Percentiles rank a stretch among this genome's conserved stretches.
Conservation (phyloP, 2,797 vertebrate species). For the Delichon dasypus region DNA sequence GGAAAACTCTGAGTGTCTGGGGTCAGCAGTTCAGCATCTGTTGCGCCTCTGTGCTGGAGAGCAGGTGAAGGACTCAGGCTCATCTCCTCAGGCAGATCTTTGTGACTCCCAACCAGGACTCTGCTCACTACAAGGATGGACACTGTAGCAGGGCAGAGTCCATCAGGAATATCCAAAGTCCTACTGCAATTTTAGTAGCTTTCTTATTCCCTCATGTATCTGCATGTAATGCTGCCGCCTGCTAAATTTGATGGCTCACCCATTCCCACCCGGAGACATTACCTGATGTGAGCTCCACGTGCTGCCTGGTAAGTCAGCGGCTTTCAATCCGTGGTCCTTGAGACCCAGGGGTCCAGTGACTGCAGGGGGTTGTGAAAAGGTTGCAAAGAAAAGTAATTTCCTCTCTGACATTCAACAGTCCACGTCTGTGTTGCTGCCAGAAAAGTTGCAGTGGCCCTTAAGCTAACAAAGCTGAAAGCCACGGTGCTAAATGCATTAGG, state of each 20-base stretch:
- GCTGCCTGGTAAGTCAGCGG: not conserved
- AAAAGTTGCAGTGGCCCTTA: slow-evolving; percentile 34
- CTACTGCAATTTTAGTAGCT: not conserved
- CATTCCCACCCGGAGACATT: not conserved
- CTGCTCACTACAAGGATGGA: not conserved
- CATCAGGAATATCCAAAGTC: not conserved
- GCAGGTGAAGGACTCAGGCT: not conserved
- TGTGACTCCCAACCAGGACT: not conserved
- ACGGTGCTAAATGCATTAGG: not conserved
- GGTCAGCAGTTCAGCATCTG: not conserved
- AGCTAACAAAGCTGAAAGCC: not conserved
- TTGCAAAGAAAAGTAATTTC: slow-evolving; percentile 47
- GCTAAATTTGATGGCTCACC: not conserved
- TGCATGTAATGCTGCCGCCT: not conserved
- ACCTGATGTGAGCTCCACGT: not conserved
- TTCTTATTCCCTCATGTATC: not conserved
- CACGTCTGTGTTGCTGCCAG: fast-evolving
- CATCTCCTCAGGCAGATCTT: not conserved
- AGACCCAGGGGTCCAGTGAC: not conserved
- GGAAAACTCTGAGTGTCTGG: not conserved
- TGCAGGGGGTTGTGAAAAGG: not conserved
- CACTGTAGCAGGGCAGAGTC: not conserved
- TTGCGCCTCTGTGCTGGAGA: not conserved
- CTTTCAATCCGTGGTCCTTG: not conserved
- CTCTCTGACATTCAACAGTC: slow-evolving; percentile 32